phyloP scores from a whole-genome alignment of 1,140 invertebrate species.

The Brachionus calyciflorus region DNA sequence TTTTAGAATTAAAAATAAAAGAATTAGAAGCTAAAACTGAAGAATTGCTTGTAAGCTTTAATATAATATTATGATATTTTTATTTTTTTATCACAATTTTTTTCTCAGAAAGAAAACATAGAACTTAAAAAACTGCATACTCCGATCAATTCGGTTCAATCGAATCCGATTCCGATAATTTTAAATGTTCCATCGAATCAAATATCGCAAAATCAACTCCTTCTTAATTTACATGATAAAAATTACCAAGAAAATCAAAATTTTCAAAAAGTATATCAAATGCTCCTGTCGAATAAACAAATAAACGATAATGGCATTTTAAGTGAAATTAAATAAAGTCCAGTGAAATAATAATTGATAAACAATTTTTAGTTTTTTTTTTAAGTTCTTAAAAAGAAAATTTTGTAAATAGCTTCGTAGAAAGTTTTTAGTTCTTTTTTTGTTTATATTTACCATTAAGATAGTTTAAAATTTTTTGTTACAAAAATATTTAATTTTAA shows the following conservation, averaged over 20 bases:
- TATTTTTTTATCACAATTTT: neutral
- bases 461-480: too few relatives aligned
- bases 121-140: neutral
- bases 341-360: neutral
- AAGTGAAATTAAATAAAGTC: neutral
- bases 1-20: slow-evolving; percentile 10
- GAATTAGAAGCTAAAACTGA: neutral
- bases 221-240: neutral
- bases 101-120: neutral
- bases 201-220: neutral
- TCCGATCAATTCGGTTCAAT: neutral
- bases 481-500: too few relatives aligned
- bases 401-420: too few relatives aligned
- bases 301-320: neutral
- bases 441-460: too few relatives aligned
- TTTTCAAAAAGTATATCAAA: slow-evolving; percentile 5
- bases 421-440: too few relatives aligned
- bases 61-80: too few relatives aligned
- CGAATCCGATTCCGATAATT: slow-evolving; percentile 16
- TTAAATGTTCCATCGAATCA: slow-evolving; percentile 18
- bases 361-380: slow-evolving; percentile 1
- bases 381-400: neutral
- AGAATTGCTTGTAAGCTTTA: neutral
- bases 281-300: neutral
- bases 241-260: slow-evolving; percentile 7